Base-by-base conservation (phyloP, 2,113 vertebrate genomes). In the Nothobranchius kuhntae region DNA sequence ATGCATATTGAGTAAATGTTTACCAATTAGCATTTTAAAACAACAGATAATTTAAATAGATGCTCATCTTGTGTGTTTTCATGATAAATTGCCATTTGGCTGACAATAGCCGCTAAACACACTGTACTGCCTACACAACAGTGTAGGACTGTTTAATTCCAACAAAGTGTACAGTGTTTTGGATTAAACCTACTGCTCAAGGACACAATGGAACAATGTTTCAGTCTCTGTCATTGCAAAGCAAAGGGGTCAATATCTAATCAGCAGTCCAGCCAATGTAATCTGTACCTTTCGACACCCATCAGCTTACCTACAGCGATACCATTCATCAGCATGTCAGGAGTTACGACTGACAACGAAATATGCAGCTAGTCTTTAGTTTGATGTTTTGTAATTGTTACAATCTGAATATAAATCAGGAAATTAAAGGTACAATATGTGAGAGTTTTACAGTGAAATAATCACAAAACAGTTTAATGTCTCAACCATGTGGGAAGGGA, bases 11-110 rank as follows among this genome's bases (percentile, higher is more conserved):
- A 84, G 65, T 55, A 73, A 82, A 88, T 82, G 76, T 86, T 82
- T 85, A 72, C 80, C 56, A 77, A 84, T 84, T 76, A 84, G 58
- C 70, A 78, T 77, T 87, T 69, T 45, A 67, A 74, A 82, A 78
- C 64, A 78, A 77, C 78, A 71, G 46, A 66, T 65, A 78, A 73
- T 71, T 71, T 59, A 75, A 21, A 68, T 67, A 55, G 66, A 75
- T 86, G 51, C 66, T 72, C 76, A 82, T 81, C 78, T 9, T 73
- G 75, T 74, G 63, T 58, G 63, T 63, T 61, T 66, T 76, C 66
- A 75, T 65, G 71, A 78, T 65, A 65, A 73, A 73, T 80, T 85
- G 61, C 56, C 48, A 52, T 78, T 73, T 75, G 61, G 61, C 36
- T 70, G 51, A 66, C 68, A 36, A 45, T 69, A 54, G 47, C 52